A percentile compares a stretch with the other conserved stretches of the same genome.
These are phyloP conservation scores for Anguilla rostrata DNA, from an alignment of 2,113 vertebrate genomes.

Conservation along the genomic window DNA sequence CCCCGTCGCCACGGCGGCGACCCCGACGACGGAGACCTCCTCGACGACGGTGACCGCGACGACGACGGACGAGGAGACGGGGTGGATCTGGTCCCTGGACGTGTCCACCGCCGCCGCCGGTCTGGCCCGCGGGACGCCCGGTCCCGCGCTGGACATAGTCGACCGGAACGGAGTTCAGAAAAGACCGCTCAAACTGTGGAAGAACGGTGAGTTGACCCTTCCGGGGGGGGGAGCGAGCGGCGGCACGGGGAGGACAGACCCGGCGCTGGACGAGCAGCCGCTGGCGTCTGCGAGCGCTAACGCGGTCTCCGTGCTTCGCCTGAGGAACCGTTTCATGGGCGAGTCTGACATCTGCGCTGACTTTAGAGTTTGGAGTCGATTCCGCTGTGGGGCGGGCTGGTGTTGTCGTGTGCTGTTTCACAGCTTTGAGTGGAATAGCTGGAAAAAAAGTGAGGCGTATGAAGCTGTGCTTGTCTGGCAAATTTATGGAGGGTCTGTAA, in stretches of 20 bases:
- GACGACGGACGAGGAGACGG: background rate
- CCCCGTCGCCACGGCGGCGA: constrained; percentile 23
- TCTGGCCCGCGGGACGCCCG: constrained; percentile 7
- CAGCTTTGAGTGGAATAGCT: background rate
- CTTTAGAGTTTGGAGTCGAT: background rate
- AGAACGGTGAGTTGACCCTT: constrained; percentile 58
- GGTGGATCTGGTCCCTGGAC: constrained; percentile 6
- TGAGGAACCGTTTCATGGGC: background rate
- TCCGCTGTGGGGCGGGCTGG: background rate
- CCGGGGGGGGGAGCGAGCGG: background rate
- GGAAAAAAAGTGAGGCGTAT: background rate
- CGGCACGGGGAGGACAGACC: background rate
- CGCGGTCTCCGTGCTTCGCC: background rate
- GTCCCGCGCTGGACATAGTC: background rate
- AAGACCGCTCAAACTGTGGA: constrained; percentile 64
- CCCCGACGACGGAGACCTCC: background rate
- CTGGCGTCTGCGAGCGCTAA: background rate
- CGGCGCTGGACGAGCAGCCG: background rate
- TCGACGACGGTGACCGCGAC: background rate
- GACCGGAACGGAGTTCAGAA: constrained; percentile 36
- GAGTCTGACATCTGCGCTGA: background rate
- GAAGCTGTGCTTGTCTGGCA: background rate
- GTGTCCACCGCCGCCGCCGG: constrained; percentile 12
- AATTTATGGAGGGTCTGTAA: background rate
- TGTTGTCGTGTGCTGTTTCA: background rate